Evolutionary conservation across 2,888 invertebrate genomes (phyloP).

Genomic region (Drosophila niveifrons): DNA sequence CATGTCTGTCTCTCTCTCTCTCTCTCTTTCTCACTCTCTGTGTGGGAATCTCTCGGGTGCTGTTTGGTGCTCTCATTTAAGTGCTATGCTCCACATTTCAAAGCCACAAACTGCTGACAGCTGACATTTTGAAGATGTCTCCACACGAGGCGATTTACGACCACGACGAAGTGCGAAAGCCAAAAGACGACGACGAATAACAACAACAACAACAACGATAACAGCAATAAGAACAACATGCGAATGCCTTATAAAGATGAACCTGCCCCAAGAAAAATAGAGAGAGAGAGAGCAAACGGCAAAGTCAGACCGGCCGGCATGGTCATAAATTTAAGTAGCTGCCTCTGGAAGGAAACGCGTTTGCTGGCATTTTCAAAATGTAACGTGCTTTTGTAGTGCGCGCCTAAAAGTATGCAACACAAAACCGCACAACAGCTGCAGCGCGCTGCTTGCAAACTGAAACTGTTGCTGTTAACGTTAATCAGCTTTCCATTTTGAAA

Average conservation of each 20-base stretch:
- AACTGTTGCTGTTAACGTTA: conserved; percentile 36
- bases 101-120: conserved; percentile 73
- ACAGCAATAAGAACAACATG: conserved; percentile 19
- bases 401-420: conserved; percentile 25
- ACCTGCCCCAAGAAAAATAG: conserved; percentile 63
- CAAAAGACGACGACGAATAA: conserved; percentile 15
- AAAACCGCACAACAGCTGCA: conserved; percentile 17
- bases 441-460: conserved; percentile 15
- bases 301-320: conserved; percentile 63
- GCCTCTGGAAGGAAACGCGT: too few relatives aligned
- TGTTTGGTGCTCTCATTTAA: conserved; percentile 21
- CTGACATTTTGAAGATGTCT: conserved; percentile 68
- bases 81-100: conserved; percentile 66
- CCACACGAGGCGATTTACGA: conserved; percentile 55
- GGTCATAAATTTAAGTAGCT: conserved; percentile 31
- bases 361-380: conserved; percentile 1
- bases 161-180: conserved; percentile 55
- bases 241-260: conserved; percentile 36
- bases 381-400: conserved; percentile 7
- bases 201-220: conserved; percentile 12
- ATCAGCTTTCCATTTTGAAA: conserved; percentile 63
- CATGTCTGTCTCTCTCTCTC: conserved; percentile 25
- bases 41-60: conserved; percentile 2
- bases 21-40: conserved; percentile 5
- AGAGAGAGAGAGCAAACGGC: neutral